Conservation (phyloP, 2,797 vertebrate species). For the Cheirogaleus major region DNA sequence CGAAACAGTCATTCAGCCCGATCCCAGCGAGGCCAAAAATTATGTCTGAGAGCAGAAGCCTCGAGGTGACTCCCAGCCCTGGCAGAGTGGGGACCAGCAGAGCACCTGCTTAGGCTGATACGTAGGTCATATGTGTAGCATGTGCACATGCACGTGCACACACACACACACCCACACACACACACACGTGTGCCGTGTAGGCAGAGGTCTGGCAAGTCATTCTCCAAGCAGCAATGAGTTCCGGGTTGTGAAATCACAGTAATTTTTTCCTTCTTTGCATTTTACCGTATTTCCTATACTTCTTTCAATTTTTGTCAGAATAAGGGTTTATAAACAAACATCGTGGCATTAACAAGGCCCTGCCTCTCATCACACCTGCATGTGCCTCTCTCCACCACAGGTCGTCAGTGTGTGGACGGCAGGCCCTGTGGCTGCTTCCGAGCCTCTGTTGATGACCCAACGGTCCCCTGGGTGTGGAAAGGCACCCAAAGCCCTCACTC, state of each 20-base stretch:
- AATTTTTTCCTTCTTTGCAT: neutral
- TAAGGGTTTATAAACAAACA: neutral
- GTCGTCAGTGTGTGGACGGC: neutral
- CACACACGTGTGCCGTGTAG: rapidly evolving
- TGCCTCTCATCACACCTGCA: neutral
- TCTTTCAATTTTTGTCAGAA: neutral
- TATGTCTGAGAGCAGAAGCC: neutral
- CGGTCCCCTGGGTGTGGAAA: neutral
- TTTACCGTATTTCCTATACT: neutral
- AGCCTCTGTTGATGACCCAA: neutral
- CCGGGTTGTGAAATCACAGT: neutral
- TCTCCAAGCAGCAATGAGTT: neutral
- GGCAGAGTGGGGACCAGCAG: neutral
- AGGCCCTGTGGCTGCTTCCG: neutral
- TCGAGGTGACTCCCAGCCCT: rapidly evolving
- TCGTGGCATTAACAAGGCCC: no score
- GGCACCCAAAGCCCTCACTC: neutral
- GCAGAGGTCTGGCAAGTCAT: neutral
- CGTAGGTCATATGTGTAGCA: no score
- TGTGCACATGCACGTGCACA: no score
- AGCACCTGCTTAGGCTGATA: rapidly evolving
- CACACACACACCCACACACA: rapidly evolving
- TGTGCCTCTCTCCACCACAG: neutral
- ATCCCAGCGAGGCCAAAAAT: neutral
- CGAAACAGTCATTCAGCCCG: no score